Percentiles rank a stretch among this genome's conserved stretches.
These are phyloP conservation scores for Invenusta paracnida DNA, from an alignment of 2,888 invertebrate genomes.

Conservation along the genomic window DNA sequence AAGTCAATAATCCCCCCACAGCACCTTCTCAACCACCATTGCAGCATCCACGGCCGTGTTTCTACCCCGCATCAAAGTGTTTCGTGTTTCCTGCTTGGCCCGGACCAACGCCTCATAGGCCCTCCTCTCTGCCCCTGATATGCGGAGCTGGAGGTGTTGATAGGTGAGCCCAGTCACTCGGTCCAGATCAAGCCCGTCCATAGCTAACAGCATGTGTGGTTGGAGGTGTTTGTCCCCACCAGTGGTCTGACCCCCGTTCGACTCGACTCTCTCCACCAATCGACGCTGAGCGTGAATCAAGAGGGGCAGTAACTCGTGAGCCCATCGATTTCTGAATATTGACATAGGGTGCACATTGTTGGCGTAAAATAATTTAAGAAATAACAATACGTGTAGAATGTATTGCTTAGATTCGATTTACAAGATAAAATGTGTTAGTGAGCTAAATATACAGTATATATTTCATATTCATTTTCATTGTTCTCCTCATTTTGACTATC, in stretches of 20 bases:
- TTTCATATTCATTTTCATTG: too few relatives aligned
- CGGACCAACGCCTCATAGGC: background rate
- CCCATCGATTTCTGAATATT: slow-evolving; percentile 57
- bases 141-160: slow-evolving; percentile 51
- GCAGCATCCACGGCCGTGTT: background rate
- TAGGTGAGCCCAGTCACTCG: slow-evolving; percentile 33
- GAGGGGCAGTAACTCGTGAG: slow-evolving; percentile 56
- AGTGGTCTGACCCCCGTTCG: background rate
- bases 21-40: background rate
- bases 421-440: too few relatives aligned
- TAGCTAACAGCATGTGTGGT: slow-evolving; percentile 50
- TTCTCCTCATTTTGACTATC: too few relatives aligned
- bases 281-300: slow-evolving; percentile 56
- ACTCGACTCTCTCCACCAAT: slow-evolving; percentile 49
- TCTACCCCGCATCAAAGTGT: background rate
- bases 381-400: too few relatives aligned
- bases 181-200: background rate
- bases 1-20: background rate
- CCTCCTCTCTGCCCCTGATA: slow-evolving; percentile 46
- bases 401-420: too few relatives aligned
- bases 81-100: slow-evolving; percentile 43
- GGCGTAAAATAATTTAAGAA: too few relatives aligned
- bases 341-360: too few relatives aligned
- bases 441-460: too few relatives aligned
- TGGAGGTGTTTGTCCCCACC: slow-evolving; percentile 50